Base-by-base conservation (phyloP, 2,888 invertebrate genomes). In the Mythimna ferrago region DNA sequence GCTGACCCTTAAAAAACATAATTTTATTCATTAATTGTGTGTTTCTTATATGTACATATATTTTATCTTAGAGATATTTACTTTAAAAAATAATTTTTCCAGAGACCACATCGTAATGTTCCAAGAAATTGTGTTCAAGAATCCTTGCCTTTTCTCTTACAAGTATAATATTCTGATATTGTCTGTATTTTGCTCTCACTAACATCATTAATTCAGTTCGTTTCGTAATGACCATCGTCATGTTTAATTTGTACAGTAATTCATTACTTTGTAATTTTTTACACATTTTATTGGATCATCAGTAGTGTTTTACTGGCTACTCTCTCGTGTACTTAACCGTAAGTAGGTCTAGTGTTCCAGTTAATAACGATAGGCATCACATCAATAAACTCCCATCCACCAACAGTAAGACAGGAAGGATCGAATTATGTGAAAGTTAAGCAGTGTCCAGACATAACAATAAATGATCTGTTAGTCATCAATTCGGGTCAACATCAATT, bases 101-200 rank as follows among this genome's bases (percentile, higher is more conserved):
- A 95, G 95, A 93, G 92, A 81, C 87, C 92, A 19, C 90, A 91
- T 35, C 93, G 94, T 70, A 92, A 88, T 78, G 83, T 88, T 10
- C 80, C 90, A 71, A 91, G 94, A 77, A 95, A 94, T 89, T 94
- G 94, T 85, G 91, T 94, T 38, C 95, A 95, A 88, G 94, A 95
- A 77, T 94, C 95, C 11, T 91, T 94, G 86, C 95, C 94, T 70
- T 94, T 91, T 78, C 88, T 94, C 14, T 73, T 94, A 89, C 93
- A 93, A 94, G 95, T 95, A 94, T 80, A 67, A 51, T 63, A 56
- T 73, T 78, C 26, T 67, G 10, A 71, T 81, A 58, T 35, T 79
- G 5, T 62, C 14, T 54, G 65, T 76, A 78, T 74, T 78, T 74
- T 54, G 78, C 21, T 78, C 9, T 72, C 60, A 78, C 21, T 71